These are phyloP conservation scores for Drosophila merina DNA, from an alignment of 2,888 invertebrate species.

Conservation along the genomic window DNA sequence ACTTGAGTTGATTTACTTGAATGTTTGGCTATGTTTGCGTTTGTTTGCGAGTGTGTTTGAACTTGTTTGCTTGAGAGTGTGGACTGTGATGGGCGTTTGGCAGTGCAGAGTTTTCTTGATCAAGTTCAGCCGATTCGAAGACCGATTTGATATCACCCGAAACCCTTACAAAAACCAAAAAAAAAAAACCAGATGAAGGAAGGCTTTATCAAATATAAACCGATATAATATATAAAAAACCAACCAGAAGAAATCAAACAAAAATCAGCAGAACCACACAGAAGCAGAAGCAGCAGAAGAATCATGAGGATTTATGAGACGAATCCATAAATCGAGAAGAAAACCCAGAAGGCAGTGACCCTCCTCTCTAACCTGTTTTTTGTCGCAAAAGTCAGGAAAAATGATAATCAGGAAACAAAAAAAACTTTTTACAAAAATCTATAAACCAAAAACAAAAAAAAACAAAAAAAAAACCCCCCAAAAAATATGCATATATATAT, in stretches of 20 bases:
- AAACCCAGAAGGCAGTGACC: conserved; percentile 29
- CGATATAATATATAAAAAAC: conserved; percentile 3
- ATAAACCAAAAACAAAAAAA: conserved; percentile 39
- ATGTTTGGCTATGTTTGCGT: conserved; percentile 11
- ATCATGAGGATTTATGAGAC: conserved; percentile 25
- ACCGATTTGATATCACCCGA: no score
- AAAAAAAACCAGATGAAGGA: conserved; percentile 19
- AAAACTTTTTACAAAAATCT: conserved; percentile 32
- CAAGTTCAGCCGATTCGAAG: conserved; percentile 61
- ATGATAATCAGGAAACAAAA: conserved; percentile 51
- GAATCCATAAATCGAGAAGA: conserved; percentile 16
- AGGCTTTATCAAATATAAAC: not conserved
- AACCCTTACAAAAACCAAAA: no score
- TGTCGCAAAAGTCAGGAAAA: conserved; percentile 26
- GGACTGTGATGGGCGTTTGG: conserved; percentile 26
- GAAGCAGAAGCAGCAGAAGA: conserved; percentile 27
- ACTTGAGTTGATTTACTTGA: conserved; percentile 8
- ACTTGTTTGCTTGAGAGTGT: conserved; percentile 34
- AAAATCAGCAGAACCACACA: conserved; percentile 35
- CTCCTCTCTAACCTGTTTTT: conserved; percentile 15
- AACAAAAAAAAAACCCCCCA: conserved; percentile 24
- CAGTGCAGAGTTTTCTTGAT: conserved; percentile 82
- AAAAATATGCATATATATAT: conserved; percentile 79
- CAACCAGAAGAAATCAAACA: conserved; percentile 33
- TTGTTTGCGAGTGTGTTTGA: conserved; percentile 36